A percentile compares a stretch with the other conserved stretches of the same genome.
Conservation (phyloP, 1,140 invertebrate genomes). For the Drosophila mauritiana region DNA sequence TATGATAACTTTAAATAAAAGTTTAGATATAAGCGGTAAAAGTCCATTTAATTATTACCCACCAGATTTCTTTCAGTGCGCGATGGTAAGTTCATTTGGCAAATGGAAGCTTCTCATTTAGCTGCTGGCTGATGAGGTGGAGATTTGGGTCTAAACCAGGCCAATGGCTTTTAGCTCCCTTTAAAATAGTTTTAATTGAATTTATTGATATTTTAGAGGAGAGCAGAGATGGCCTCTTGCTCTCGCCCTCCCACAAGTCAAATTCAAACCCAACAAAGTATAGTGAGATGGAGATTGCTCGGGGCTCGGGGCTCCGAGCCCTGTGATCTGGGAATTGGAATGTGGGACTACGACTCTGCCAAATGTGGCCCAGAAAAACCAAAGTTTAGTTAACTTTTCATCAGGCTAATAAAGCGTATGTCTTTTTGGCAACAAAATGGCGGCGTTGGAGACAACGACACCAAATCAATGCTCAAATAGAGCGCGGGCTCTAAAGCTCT, state of each 20-base stretch:
- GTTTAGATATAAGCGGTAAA: too few species aligned
- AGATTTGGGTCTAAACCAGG: conserved; percentile 10
- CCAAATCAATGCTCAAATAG: conserved; percentile 61
- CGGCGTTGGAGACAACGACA: conserved; percentile 34
- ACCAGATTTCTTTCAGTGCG: conserved; percentile 2
- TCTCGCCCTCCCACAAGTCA: conserved; percentile 11
- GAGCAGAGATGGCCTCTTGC: conserved; percentile 1
- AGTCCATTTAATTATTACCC: too few species aligned
- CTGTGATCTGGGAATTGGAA: conserved; percentile 2
- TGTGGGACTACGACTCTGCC: conserved; percentile 7
- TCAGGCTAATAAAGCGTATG: conserved; percentile 72
- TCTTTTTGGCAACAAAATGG: conserved; percentile 56
- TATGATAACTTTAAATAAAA: too few species aligned
- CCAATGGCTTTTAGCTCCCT: conserved; percentile 55
- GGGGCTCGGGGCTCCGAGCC: neutral
- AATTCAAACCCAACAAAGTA: conserved; percentile 28
- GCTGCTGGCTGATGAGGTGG: conserved; percentile 27
- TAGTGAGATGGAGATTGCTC: conserved; percentile 14
- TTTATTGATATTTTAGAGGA: conserved; percentile 59
- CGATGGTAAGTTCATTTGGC: conserved; percentile 32
- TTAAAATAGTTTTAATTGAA: conserved; percentile 67
- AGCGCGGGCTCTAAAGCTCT: conserved; percentile 2
- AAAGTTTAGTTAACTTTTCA: conserved; percentile 77
- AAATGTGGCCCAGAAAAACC: conserved; percentile 28
- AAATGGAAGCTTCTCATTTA: conserved; percentile 43